These are phyloP conservation scores for Oscarella lobularis DNA, from an alignment of 37 sponge, comb jelly and placozoan species.

Conservation along the genomic window DNA sequence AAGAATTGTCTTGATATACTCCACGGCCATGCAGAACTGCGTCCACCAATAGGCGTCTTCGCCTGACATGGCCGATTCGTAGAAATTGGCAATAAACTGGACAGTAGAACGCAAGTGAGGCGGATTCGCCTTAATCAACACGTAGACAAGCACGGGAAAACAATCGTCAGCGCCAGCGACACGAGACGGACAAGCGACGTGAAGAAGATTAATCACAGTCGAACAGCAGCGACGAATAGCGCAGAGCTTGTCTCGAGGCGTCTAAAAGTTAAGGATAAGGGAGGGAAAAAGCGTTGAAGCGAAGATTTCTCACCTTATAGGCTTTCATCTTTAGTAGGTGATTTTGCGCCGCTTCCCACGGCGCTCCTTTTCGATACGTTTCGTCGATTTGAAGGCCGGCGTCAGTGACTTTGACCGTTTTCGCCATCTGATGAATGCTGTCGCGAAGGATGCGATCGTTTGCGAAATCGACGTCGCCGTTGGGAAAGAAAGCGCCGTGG, in stretches of 20 bases:
- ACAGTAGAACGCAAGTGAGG: slow-evolving; percentile 70
- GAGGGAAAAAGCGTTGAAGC: too few relatives aligned
- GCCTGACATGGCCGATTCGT: slow-evolving; percentile 24
- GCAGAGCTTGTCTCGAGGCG: slow-evolving; percentile 61
- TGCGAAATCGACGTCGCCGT: slow-evolving; percentile 38
- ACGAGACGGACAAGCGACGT: slow-evolving; percentile 33
- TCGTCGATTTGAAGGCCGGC: neutral
- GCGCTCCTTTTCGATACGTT: slow-evolving; percentile 25
- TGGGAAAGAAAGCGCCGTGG: slow-evolving; percentile 43
- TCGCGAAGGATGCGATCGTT: too few relatives aligned
- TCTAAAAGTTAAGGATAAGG: slow-evolving; percentile 15
- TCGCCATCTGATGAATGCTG: too few relatives aligned
- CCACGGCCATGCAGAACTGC: slow-evolving; percentile 74
- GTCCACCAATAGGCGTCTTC: slow-evolving; percentile 82
- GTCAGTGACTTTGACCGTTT: too few relatives aligned
- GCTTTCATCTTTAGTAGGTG: slow-evolving; percentile 25
- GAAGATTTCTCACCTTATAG: slow-evolving; percentile 24
- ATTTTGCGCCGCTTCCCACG: slow-evolving; percentile 59
- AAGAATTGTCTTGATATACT: slow-evolving; percentile 63
- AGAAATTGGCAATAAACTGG: slow-evolving; percentile 61
- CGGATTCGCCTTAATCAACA: slow-evolving; percentile 81
- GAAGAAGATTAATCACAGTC: slow-evolving; percentile 55
- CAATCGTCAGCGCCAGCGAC: slow-evolving; percentile 86
- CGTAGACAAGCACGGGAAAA: slow-evolving; percentile 76
- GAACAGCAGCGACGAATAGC: slow-evolving; percentile 55